These are phyloP conservation scores for Propithecus coquereli DNA, from an alignment of 2,113 vertebrate genomes.

Conservation along the genomic window DNA sequence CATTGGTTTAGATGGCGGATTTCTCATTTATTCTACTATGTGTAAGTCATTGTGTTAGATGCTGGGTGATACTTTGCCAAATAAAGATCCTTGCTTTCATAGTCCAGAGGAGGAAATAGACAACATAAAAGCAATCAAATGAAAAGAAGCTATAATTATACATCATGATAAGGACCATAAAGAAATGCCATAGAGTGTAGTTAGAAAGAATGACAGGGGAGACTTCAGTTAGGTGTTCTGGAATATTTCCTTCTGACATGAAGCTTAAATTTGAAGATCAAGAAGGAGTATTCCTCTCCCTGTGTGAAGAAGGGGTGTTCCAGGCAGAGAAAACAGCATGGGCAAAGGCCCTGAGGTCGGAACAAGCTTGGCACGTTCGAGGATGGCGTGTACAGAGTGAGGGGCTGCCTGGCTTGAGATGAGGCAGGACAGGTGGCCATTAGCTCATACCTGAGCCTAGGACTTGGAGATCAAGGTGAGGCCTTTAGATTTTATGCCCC, in stretches of 20 bases:
- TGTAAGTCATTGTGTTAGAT: background rate
- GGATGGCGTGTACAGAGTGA: background rate
- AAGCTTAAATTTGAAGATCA: background rate
- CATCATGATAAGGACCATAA: background rate
- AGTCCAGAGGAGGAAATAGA: background rate
- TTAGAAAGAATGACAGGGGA: background rate
- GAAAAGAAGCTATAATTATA: background rate
- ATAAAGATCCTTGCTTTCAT: background rate
- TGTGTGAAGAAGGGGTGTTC: accelerated
- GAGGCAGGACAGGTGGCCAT: background rate
- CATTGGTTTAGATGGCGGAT: accelerated
- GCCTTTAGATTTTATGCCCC: background rate
- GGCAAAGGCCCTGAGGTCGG: background rate
- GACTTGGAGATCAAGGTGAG: background rate
- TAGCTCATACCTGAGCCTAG: background rate
- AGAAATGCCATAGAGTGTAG: background rate
- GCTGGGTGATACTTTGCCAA: background rate
- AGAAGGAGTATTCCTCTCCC: background rate
- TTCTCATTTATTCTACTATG: background rate
- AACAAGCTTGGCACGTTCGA: background rate
- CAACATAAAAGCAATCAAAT: background rate
- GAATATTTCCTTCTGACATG: background rate
- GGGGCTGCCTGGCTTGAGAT: background rate
- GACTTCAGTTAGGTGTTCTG: background rate
- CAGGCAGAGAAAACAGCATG: background rate